A percentile compares a stretch with the other conserved stretches of the same genome.
Conservation (phyloP, 2,113 vertebrate species). For the Perccottus glenii region DNA sequence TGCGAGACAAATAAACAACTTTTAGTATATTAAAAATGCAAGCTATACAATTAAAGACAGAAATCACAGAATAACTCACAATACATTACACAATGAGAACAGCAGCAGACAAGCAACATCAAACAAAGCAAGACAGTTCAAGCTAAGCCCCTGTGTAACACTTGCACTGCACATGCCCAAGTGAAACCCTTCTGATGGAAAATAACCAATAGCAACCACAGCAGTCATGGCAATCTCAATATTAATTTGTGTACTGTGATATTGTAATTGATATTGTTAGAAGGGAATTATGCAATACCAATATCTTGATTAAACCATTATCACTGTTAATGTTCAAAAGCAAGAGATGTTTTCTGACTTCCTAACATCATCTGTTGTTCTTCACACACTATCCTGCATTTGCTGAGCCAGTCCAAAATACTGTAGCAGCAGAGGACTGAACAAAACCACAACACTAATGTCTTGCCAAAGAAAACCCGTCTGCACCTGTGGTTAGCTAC, state of each 20-base stretch:
- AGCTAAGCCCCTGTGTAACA: too few relatives aligned
- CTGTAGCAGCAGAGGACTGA: constrained; percentile 23
- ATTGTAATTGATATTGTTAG: too few relatives aligned
- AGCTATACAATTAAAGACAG: neutral
- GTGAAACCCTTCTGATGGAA: too few relatives aligned
- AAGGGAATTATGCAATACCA: too few relatives aligned
- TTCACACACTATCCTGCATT: constrained; percentile 13
- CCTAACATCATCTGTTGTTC: constrained; percentile 25
- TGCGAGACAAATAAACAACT: constrained; percentile 68
- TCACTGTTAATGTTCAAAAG: constrained; percentile 11
- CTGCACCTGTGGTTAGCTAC: constrained; percentile 16
- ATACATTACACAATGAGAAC: too few relatives aligned
- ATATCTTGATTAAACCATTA: constrained; percentile 1
- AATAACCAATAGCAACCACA: too few relatives aligned
- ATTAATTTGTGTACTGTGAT: too few relatives aligned
- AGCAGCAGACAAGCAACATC: too few relatives aligned
- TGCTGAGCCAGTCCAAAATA: constrained; percentile 22
- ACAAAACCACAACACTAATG: constrained; percentile 20
- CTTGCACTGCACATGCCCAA: too few relatives aligned
- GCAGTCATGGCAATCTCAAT: too few relatives aligned
- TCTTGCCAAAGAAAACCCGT: constrained; percentile 35
- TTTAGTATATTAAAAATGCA: neutral
- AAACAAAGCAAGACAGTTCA: too few relatives aligned
- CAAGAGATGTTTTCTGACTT: constrained; percentile 17
- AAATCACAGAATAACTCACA: too few relatives aligned